Conservation (phyloP, 2,888 invertebrate genomes). For the Drosophila kuntzei region DNA sequence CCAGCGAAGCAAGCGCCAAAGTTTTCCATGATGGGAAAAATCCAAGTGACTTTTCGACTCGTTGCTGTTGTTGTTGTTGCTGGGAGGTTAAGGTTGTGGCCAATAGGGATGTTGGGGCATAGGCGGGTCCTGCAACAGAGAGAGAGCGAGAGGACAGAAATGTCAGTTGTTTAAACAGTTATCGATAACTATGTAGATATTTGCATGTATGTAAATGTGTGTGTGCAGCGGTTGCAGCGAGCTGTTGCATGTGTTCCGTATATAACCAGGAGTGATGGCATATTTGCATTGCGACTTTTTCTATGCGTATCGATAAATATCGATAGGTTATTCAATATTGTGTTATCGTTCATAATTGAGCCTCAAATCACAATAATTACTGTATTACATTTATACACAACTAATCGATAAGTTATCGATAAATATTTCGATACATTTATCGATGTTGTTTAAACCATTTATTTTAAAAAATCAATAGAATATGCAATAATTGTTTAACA, state of each 20-base stretch:
- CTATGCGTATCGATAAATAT: constrained; percentile 4
- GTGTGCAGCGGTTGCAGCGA: constrained; percentile 54
- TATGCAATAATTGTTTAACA: no score
- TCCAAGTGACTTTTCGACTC: constrained; percentile 78
- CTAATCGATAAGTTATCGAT: background rate
- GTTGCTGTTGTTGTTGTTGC: constrained; percentile 44
- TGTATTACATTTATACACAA: background rate
- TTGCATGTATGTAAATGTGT: constrained; percentile 1
- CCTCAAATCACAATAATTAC: background rate
- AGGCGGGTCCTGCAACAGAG: constrained; percentile 61
- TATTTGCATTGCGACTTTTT: constrained; percentile 21
- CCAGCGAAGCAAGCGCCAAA: constrained; percentile 81
- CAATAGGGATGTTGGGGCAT: constrained; percentile 50
- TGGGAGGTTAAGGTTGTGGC: constrained; percentile 39
- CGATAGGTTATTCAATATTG: constrained; percentile 9
- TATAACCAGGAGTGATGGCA: constrained; percentile 30
- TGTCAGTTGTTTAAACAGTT: background rate
- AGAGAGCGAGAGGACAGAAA: constrained; percentile 8
- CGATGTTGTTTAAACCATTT: no score
- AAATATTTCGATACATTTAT: background rate
- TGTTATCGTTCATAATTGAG: background rate
- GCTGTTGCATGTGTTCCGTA: constrained; percentile 53
- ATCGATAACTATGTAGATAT: constrained; percentile 9
- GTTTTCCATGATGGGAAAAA: constrained; percentile 84
- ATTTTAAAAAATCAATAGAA: no score